These are phyloP conservation scores for Phanerotoma sp. DNA, from an alignment of 2,888 invertebrate species.

Conservation along the genomic window DNA sequence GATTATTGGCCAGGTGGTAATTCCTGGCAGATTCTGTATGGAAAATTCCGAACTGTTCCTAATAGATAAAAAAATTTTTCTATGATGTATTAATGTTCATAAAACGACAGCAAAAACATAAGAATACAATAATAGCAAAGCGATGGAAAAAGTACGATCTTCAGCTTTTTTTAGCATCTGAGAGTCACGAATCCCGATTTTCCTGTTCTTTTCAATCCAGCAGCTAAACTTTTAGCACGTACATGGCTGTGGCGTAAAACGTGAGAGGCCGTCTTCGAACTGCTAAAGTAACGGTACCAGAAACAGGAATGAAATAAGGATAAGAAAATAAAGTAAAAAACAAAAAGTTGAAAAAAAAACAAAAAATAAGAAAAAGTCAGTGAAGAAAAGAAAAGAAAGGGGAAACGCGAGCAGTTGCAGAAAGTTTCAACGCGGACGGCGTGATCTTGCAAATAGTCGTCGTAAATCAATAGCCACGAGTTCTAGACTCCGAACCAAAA, in stretches of 20 bases:
- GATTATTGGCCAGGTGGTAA: too few species aligned
- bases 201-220: conserved; percentile 24
- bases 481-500: conserved; percentile 22
- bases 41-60: too few species aligned
- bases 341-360: background rate
- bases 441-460: conserved; percentile 55
- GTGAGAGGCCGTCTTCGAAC: conserved; percentile 21
- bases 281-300: conserved; percentile 29
- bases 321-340: too few species aligned
- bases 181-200: conserved; percentile 21
- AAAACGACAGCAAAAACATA: background rate
- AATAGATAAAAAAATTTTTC: too few species aligned
- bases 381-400: background rate
- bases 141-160: too few species aligned
- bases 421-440: conserved; percentile 51
- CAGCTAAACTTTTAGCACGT: conserved; percentile 24
- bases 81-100: background rate
- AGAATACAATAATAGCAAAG: background rate
- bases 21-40: too few species aligned
- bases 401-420: conserved; percentile 41
- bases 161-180: background rate
- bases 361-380: background rate
- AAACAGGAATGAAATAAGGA: conserved; percentile 9
- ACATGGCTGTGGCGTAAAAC: conserved; percentile 12
- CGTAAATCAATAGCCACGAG: conserved; percentile 52